Evolutionary conservation across 2,797 vertebrate species (phyloP), one percentile per base, ranked within the genome.

Genomic region (Danio aesculapii): DNA sequence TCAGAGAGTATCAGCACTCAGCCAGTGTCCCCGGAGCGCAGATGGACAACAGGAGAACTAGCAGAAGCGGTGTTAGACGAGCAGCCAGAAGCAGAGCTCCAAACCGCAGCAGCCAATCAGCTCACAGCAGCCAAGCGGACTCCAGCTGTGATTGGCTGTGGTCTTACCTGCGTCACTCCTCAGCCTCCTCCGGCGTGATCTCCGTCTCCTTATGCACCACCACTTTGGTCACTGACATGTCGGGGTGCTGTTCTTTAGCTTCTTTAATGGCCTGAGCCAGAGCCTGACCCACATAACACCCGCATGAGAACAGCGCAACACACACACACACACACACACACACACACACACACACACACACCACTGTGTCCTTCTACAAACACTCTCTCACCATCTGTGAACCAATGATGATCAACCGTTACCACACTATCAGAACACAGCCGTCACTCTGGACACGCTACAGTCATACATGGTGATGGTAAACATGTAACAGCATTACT

Each of bases 201-300:
- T 98, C 96, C 0, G 96, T 98, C 92, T 97, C 97, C 93, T 98
- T 97, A 86, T 97, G 97, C 89, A 98, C 95, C 2, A 98, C 96
- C 49, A 98, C 96, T 84, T 95, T 97, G 79, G 97, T 98, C 90
- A 98, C 96, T 0, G 96, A 97, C 95, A 98, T 96, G 90, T 98
- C 97, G 0, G 97, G 97, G 85, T 98, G 97, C 90, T 98, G 96
- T 76, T 95, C 94, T 88, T 95, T 96, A 0, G 96, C 96, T 71
- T 97, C 96, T 75, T 94, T 96, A 84, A 99, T 97, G 0, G 95
- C 97, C 84, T 94, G 95, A 0, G 95, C 97, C 10, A 98, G 92
- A 73, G 97, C 97, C 97, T 97, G 87, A 68, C 83, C 75, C 86
- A 69, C 43, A 79, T 72, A 47, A 75, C 47, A 78, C 84, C 61